Percentiles rank a stretch among this genome's conserved stretches.
These are phyloP conservation scores for Heliconius nattereri DNA, from an alignment of 1,140 invertebrate genomes.

Conservation along the genomic window DNA sequence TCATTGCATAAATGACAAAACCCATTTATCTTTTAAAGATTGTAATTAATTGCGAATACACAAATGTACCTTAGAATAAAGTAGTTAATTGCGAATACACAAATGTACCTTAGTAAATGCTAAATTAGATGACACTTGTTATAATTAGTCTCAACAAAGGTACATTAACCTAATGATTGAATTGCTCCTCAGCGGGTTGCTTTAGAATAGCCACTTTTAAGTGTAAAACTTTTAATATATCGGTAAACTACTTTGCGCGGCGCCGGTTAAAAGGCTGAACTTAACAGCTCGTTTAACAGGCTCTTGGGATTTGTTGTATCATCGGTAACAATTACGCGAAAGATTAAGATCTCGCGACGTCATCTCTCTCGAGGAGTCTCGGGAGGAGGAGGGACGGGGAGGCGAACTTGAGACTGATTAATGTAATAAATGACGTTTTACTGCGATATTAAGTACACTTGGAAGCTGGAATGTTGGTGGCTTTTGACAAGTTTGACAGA, in stretches of 20 bases:
- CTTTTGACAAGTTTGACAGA: neutral
- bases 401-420: slow-evolving; percentile 51
- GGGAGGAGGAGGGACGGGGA: slow-evolving; percentile 21
- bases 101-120: neutral
- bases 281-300: slow-evolving; percentile 68
- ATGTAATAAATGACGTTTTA: slow-evolving; percentile 47
- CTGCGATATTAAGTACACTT: slow-evolving; percentile 6
- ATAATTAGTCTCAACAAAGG: neutral
- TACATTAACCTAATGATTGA: neutral
- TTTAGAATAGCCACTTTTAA: neutral
- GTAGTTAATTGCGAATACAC: too few relatives aligned
- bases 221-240: slow-evolving; percentile 17
- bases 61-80: too few relatives aligned
- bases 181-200: neutral
- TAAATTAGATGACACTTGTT: neutral
- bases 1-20: neutral
- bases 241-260: slow-evolving; percentile 24
- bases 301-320: slow-evolving; percentile 53
- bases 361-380: slow-evolving; percentile 47
- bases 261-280: slow-evolving; percentile 56
- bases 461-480: neutral
- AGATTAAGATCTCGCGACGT: slow-evolving; percentile 64
- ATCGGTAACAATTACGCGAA: slow-evolving; percentile 60
- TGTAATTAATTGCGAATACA: too few relatives aligned
- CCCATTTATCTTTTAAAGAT: too few relatives aligned